Evolutionary conservation across 2,888 invertebrate genomes (phyloP).

Genomic region (Eudasyphora cyanicolor): DNA sequence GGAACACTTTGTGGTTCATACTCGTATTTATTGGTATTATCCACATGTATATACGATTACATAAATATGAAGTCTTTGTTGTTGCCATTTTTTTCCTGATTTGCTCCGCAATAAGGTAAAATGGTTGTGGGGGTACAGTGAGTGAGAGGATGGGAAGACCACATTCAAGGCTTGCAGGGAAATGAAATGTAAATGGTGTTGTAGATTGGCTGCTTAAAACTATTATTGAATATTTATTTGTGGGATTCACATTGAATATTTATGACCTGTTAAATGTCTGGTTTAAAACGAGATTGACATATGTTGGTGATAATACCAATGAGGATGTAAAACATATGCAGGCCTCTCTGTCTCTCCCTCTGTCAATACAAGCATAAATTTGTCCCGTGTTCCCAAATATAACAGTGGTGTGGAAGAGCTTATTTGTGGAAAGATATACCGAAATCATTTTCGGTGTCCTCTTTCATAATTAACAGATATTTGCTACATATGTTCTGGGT

Average conservation of each 20-base stretch:
- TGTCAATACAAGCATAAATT: background rate
- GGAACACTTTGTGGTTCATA: constrained; percentile 32
- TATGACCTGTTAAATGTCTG: constrained; percentile 50
- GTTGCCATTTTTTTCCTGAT: background rate
- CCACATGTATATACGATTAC: background rate
- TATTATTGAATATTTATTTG: constrained; percentile 39
- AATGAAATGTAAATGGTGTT: background rate
- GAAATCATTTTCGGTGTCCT: too few species aligned
- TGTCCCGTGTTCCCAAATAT: background rate
- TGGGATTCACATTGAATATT: constrained; percentile 32
- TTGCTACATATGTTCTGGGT: too few species aligned
- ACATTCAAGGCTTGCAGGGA: background rate
- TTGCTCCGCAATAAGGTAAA: background rate
- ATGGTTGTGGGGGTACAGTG: background rate
- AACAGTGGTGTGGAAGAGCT: background rate
- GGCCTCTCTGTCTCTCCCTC: background rate
- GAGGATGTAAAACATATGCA: background rate
- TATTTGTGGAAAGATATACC: too few species aligned
- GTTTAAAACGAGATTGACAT: constrained; percentile 46
- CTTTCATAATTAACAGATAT: too few species aligned
- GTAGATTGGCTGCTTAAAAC: constrained; percentile 17
- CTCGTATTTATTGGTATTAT: constrained; percentile 37
- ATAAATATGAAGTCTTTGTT: constrained; percentile 16
- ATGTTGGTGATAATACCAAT: constrained; percentile 33
- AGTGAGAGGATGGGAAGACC: background rate